Evolutionary conservation across 1,140 invertebrate species (phyloP).

Genomic region (Drosophila serrata): DNA sequence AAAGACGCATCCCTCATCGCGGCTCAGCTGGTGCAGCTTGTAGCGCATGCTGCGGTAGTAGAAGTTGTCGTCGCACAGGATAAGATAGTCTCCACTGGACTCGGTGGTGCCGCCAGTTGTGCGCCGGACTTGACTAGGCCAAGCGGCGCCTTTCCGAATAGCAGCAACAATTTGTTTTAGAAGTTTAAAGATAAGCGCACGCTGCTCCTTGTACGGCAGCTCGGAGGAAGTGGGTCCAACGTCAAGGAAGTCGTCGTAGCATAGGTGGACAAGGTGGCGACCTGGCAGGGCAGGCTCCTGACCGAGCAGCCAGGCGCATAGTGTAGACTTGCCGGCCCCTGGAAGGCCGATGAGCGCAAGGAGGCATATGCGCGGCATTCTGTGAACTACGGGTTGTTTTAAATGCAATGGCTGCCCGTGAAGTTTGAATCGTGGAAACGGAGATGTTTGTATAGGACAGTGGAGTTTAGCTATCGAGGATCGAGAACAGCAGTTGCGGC

Average conservation of each 20-base stretch:
- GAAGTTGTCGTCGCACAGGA: constrained; percentile 78
- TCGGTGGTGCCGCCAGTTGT: neutral
- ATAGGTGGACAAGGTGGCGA: constrained; percentile 64
- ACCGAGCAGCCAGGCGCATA: constrained; percentile 57
- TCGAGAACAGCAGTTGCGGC: constrained; percentile 59
- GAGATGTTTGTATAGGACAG: constrained; percentile 4
- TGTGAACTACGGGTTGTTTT: neutral
- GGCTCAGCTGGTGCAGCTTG: constrained; percentile 63
- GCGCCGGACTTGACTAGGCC: constrained; percentile 7
- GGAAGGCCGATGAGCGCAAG: constrained; percentile 71
- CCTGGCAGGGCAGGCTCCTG: constrained; percentile 3
- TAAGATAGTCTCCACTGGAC: constrained; percentile 19
- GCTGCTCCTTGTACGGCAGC: constrained; percentile 54
- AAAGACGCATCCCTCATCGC: constrained; percentile 35
- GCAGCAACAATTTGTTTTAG: constrained; percentile 42
- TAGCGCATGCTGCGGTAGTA: constrained; percentile 79
- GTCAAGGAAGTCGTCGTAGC: constrained; percentile 69
- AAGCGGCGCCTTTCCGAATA: constrained; percentile 5
- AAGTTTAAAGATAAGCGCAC: constrained; percentile 24
- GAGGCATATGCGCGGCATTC: constrained; percentile 61
- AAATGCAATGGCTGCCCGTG: constrained; percentile 6
- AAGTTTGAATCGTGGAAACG: neutral
- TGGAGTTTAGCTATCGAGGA: constrained; percentile 64
- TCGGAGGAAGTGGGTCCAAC: neutral
- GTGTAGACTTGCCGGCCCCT: constrained; percentile 61